Percentiles rank a stretch among this genome's conserved stretches.
Conservation (phyloP, 2,888 invertebrate genomes). For the Uloborus plumipes region DNA sequence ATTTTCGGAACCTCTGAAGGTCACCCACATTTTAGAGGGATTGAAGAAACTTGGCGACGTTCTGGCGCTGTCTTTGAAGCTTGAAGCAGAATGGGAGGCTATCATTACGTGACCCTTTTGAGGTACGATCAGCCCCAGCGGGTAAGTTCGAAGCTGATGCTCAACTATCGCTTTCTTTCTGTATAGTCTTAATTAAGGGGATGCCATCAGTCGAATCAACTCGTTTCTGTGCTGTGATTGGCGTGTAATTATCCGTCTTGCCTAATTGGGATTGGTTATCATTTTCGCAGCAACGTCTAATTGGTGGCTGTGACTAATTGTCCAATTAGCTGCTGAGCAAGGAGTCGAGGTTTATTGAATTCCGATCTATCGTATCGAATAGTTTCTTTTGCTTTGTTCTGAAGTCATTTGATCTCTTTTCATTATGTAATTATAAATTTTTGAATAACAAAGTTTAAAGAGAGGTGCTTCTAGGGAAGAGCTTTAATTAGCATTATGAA, state of each 20-base stretch:
- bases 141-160: no score
- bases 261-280: conserved; percentile 1
- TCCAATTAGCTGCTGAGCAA: background rate
- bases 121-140: background rate
- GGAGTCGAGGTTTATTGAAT: no score
- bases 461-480: no score
- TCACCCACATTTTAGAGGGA: background rate
- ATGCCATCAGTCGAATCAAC: background rate
- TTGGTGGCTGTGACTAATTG: background rate
- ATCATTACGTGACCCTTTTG: background rate
- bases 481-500: no score
- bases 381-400: no score
- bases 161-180: no score
- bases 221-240: background rate
- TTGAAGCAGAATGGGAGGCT: background rate
- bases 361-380: no score
- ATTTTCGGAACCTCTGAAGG: background rate
- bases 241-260: background rate
- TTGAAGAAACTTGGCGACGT: background rate
- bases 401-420: no score
- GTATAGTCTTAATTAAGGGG: no score
- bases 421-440: no score
- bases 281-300: background rate
- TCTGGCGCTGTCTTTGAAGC: background rate
- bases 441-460: no score